Evolutionary conservation across 2,888 invertebrate genomes (phyloP).

Genomic region (Empis stercorea): DNA sequence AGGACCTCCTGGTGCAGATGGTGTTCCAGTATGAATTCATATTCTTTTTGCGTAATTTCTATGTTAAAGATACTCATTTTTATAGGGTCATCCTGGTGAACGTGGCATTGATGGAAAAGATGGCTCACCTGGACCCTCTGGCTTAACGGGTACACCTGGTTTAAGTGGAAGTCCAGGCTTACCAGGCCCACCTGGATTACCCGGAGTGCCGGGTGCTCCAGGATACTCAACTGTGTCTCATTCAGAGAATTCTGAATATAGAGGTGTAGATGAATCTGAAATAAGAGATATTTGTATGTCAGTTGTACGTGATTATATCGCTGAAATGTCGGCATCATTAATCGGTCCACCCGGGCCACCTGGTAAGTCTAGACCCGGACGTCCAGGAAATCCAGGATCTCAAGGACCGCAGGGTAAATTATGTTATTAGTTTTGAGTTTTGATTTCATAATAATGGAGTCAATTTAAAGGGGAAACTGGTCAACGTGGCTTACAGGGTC

Average conservation of each 20-base stretch:
- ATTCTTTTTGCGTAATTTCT: no score
- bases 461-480: constrained; percentile 42
- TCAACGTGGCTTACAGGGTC: constrained; percentile 44
- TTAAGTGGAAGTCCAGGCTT: background rate
- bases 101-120: constrained; percentile 19
- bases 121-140: constrained; percentile 8
- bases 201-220: constrained; percentile 33
- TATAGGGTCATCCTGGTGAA: constrained; percentile 44
- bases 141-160: constrained; percentile 18
- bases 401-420: constrained; percentile 41
- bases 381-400: constrained; percentile 46
- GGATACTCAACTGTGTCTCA: constrained; percentile 2
- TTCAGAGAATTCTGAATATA: background rate
- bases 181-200: constrained; percentile 23
- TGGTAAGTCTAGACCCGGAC: constrained; percentile 51
- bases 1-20: constrained; percentile 18
- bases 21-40: background rate
- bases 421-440: background rate
- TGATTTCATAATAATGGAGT: no score
- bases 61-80: background rate
- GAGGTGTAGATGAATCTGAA: constrained; percentile 41
- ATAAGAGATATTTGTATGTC: constrained; percentile 69
- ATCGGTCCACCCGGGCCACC: constrained; percentile 54
- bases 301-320: constrained; percentile 64
- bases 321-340: constrained; percentile 49